phyloP scores from a whole-genome alignment of 2,113 vertebrate genomes.

The Taxidea taxus region DNA sequence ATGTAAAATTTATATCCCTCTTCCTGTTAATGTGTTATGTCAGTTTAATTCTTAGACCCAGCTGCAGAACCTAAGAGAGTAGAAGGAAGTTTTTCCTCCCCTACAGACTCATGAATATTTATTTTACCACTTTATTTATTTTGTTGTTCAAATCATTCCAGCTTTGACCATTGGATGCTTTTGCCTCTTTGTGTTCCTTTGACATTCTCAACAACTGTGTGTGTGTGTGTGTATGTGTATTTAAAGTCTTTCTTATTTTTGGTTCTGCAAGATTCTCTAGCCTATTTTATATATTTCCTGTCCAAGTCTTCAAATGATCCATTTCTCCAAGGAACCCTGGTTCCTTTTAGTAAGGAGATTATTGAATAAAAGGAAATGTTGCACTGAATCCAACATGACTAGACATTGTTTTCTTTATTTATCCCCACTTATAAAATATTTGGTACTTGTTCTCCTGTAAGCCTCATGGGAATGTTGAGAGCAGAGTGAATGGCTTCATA shows the following conservation, averaged over 20 bases:
- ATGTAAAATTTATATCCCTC: not conserved
- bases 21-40: not conserved
- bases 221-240: not conserved
- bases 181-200: not conserved
- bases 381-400: not conserved
- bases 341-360: slow-evolving; percentile 27
- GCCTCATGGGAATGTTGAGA: not conserved
- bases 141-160: not conserved
- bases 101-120: not conserved
- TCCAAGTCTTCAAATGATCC: not conserved
- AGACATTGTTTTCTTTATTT: slow-evolving; percentile 30
- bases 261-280: not conserved
- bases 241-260: not conserved
- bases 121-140: not conserved
- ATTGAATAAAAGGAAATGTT: slow-evolving; percentile 34
- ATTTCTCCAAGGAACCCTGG: not conserved
- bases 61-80: not conserved
- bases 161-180: not conserved
- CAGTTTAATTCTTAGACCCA: not conserved
- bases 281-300: not conserved
- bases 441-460: not conserved
- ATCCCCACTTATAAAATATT: not conserved
- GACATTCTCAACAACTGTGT: not conserved
- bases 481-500: not conserved
- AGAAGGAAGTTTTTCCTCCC: not conserved